Evolutionary conservation across 2,113 vertebrate genomes (phyloP).

Genomic region (Erythrolamprus reginae): DNA sequence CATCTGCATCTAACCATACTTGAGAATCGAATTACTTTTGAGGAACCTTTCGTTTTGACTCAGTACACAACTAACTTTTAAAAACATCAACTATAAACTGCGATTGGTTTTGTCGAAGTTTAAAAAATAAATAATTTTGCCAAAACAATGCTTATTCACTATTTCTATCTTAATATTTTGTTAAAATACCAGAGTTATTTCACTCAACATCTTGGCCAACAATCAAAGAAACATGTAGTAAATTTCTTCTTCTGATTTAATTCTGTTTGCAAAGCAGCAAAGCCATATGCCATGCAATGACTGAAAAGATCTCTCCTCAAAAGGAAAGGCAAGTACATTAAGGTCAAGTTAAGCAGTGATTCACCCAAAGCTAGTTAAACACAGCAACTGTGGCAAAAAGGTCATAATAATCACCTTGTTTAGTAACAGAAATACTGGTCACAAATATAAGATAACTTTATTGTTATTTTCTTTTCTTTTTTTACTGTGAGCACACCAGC

Average conservation of each 20-base stretch:
- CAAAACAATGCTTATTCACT: background rate
- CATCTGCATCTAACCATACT: background rate
- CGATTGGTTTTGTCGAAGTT: background rate
- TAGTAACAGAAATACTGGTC: too few species aligned
- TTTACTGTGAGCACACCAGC: too few species aligned
- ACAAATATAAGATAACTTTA: too few species aligned
- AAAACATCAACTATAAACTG: background rate
- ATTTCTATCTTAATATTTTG: background rate
- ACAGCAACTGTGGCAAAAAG: too few species aligned
- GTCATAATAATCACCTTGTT: too few species aligned
- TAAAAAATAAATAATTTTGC: background rate
- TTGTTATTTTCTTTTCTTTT: too few species aligned
- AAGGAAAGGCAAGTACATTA: background rate
- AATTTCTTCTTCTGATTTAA: background rate
- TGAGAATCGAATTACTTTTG: background rate
- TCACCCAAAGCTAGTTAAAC: background rate
- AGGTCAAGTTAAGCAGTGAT: too few species aligned
- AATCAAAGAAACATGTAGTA: background rate
- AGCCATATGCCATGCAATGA: background rate
- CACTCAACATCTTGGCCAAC: background rate
- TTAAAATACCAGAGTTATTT: background rate
- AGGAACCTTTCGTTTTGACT: background rate
- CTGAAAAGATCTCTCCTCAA: background rate
- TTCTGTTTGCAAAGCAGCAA: background rate
- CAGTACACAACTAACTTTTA: background rate